Evolutionary conservation across 2,113 vertebrate species (phyloP).

Genomic region (Mionectes macconnelli): DNA sequence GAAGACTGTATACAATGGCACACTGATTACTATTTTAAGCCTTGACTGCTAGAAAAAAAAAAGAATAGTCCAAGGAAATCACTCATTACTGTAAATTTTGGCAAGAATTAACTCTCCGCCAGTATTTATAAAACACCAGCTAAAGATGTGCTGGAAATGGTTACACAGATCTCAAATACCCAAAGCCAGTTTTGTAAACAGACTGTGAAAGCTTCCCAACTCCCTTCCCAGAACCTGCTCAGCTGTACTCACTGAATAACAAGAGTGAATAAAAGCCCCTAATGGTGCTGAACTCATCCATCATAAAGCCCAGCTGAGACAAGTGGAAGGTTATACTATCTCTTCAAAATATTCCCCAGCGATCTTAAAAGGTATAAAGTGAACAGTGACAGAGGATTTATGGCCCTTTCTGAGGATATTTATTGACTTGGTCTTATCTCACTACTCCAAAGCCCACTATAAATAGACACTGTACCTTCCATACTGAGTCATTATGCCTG

Average conservation of each 20-base stretch:
- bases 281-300: neutral
- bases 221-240: neutral
- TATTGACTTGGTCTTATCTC: slow-evolving; percentile 33
- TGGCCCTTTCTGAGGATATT: slow-evolving; percentile 21
- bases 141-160: neutral
- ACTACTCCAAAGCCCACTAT: neutral
- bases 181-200: neutral
- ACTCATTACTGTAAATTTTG: neutral
- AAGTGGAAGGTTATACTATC: neutral
- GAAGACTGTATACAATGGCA: neutral
- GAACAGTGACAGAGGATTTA: slow-evolving; percentile 46
- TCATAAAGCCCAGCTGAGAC: neutral
- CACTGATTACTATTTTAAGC: neutral
- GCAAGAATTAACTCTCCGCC: neutral
- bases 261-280: neutral
- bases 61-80: neutral
- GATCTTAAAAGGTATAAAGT: neutral
- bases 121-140: neutral
- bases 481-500: slow-evolving; percentile 92
- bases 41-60: neutral
- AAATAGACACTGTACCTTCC: slow-evolving; percentile 80
- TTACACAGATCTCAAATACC: neutral
- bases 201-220: neutral
- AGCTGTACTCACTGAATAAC: neutral
- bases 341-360: neutral